Conservation (phyloP, 1,140 invertebrate genomes). For the Diabrotica undecimpunctata region DNA sequence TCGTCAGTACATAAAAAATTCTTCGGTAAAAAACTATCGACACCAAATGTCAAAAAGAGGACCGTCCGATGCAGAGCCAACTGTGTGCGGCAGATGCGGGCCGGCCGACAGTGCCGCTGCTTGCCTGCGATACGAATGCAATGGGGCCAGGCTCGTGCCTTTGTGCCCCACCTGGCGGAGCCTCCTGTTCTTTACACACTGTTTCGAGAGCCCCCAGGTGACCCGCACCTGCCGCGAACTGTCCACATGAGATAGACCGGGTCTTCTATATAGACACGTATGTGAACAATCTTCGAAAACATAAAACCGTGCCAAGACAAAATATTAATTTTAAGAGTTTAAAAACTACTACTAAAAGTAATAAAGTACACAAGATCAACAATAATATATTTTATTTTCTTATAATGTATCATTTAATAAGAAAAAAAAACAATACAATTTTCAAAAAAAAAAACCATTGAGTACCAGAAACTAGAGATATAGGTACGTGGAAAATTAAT, state of each 20-base stretch:
- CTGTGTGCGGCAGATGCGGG: constrained; percentile 27
- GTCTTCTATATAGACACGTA: not conserved
- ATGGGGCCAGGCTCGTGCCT: constrained; percentile 26
- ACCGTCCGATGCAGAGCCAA: constrained; percentile 21
- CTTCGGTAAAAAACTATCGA: not conserved
- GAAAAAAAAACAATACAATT: too few species aligned
- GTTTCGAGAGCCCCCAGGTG: constrained; percentile 27
- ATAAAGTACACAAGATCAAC: too few species aligned
- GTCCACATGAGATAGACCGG: not conserved
- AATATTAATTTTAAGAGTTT: too few species aligned
- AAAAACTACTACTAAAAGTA: too few species aligned
- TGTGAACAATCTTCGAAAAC: too few species aligned
- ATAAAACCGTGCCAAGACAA: too few species aligned
- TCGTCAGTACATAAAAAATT: not conserved
- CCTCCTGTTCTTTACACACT: constrained; percentile 24
- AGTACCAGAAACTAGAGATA: too few species aligned
- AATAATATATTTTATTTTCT: too few species aligned
- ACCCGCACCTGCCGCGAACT: constrained; percentile 26
- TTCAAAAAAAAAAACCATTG: too few species aligned
- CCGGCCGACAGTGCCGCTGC: not conserved
- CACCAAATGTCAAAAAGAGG: constrained; percentile 30
- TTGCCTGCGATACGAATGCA: not conserved
- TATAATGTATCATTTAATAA: too few species aligned
- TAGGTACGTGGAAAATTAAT: too few species aligned
- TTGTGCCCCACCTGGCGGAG: constrained; percentile 26